These are phyloP conservation scores for Lerista edwardsae DNA, from an alignment of 2,797 vertebrate species.

Conservation along the genomic window DNA sequence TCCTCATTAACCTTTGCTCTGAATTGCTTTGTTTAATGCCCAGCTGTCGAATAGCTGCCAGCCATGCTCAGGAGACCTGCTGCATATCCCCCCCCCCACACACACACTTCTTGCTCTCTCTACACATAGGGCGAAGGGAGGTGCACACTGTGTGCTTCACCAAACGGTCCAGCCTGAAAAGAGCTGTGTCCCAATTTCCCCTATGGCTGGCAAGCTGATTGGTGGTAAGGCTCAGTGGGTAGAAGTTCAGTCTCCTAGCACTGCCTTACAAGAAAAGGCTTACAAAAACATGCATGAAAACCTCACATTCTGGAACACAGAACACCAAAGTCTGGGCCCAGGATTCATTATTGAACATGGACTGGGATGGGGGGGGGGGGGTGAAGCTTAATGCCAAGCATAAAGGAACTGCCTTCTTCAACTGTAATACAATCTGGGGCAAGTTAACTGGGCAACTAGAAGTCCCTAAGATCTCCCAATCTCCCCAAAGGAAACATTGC, in stretches of 20 bases:
- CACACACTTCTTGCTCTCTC: not conserved
- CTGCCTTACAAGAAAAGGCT: not conserved
- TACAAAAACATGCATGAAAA: not conserved
- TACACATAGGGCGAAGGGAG: not conserved
- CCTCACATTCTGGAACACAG: not conserved
- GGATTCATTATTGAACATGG: not conserved
- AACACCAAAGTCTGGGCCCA: not conserved
- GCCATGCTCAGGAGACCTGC: not conserved
- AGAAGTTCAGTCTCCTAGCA: not conserved
- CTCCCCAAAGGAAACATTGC: no score
- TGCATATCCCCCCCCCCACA: not conserved
- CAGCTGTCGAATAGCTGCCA: conserved; percentile 52
- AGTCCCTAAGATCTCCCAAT: not conserved
- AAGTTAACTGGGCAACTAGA: not conserved
- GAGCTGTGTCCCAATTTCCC: not conserved
- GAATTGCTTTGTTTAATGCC: conserved; percentile 31
- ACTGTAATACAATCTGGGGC: not conserved
- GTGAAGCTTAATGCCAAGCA: not conserved
- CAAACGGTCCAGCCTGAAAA: not conserved
- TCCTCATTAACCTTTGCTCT: conserved; percentile 59
- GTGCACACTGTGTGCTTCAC: not conserved
- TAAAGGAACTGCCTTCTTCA: not conserved
- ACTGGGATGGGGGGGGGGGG: no score
- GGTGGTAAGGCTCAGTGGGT: not conserved
- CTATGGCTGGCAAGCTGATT: not conserved